These are phyloP conservation scores for Pelvicachromis taeniatus DNA, from an alignment of 2,113 vertebrate species.

Conservation along the genomic window DNA sequence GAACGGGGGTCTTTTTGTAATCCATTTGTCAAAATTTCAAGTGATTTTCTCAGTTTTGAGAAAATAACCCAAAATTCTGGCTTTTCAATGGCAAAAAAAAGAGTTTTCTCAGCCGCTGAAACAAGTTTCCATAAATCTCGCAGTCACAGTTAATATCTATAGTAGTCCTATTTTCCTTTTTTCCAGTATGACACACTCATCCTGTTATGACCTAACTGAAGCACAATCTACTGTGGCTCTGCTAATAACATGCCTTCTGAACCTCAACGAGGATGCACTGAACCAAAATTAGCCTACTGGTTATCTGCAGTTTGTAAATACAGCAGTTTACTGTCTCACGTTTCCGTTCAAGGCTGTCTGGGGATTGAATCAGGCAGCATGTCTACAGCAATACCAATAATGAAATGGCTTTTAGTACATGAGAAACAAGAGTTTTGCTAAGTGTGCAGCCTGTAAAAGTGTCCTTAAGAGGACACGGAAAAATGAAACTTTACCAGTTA, in stretches of 20 bases:
- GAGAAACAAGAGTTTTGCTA: conserved; percentile 2
- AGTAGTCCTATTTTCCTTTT: not conserved
- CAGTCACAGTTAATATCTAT: not conserved
- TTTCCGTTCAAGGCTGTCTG: conserved; percentile 16
- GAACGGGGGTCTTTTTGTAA: not conserved
- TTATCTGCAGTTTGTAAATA: conserved; percentile 8
- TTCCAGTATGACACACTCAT: not conserved
- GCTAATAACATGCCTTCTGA: conserved; percentile 39
- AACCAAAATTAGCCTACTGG: conserved; percentile 45
- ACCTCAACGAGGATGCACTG: conserved; percentile 39
- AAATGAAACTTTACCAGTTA: not conserved
- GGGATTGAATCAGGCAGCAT: conserved; percentile 16
- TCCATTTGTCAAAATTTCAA: not conserved
- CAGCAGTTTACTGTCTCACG: conserved; percentile 8
- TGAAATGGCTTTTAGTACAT: conserved; percentile 11
- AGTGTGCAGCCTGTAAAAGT: not conserved
- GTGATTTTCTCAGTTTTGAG: not conserved
- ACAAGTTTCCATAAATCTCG: not conserved
- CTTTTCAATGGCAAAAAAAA: not conserved
- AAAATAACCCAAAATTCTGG: not conserved
- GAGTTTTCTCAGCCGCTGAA: not conserved
- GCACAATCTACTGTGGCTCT: conserved; percentile 53
- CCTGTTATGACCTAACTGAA: conserved; percentile 28
- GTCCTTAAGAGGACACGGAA: not conserved
- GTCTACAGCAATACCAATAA: conserved; percentile 56